Conservation (phyloP, 2,113 vertebrate species). For the Motacilla alba region DNA sequence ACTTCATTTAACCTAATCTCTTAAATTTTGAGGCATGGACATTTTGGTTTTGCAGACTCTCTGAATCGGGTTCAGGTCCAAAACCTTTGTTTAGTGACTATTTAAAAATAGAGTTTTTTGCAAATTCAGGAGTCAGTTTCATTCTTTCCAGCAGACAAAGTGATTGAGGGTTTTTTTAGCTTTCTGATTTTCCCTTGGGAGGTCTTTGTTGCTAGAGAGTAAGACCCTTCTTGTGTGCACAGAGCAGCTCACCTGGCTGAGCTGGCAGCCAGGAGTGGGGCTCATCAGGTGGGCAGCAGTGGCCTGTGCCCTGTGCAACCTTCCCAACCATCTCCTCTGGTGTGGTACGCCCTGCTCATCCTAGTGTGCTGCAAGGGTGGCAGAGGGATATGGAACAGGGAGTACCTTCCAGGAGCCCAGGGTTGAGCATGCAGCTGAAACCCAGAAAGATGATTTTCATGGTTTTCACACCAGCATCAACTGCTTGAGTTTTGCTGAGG, state of each 20-base stretch:
- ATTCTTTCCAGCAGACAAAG: not conserved
- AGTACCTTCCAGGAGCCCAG: not conserved
- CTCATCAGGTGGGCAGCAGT: not conserved
- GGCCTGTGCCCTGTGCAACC: not conserved
- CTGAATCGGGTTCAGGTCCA: not conserved
- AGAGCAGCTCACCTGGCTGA: rapidly evolving
- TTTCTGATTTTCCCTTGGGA: not conserved
- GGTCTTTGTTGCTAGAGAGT: not conserved
- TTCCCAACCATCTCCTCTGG: not conserved
- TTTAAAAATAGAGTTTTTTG: not conserved
- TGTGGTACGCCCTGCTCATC: not conserved
- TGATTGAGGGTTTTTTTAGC: not conserved
- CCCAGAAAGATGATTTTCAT: not conserved
- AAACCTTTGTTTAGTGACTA: not conserved
- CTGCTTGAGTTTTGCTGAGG: not conserved
- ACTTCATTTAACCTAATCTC: not conserved
- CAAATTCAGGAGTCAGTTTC: not conserved
- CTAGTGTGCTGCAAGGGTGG: not conserved
- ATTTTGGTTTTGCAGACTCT: not conserved
- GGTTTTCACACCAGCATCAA: not conserved
- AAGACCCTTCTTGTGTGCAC: not conserved
- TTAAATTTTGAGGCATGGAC: not conserved
- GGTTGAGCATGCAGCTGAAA: not conserved
- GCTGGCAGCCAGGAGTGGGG: not conserved
- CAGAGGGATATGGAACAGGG: not conserved